Evolutionary conservation across 2,888 invertebrate species (phyloP), one percentile per base, ranked within the genome.

Genomic region (Chymomyza procnemis): DNA sequence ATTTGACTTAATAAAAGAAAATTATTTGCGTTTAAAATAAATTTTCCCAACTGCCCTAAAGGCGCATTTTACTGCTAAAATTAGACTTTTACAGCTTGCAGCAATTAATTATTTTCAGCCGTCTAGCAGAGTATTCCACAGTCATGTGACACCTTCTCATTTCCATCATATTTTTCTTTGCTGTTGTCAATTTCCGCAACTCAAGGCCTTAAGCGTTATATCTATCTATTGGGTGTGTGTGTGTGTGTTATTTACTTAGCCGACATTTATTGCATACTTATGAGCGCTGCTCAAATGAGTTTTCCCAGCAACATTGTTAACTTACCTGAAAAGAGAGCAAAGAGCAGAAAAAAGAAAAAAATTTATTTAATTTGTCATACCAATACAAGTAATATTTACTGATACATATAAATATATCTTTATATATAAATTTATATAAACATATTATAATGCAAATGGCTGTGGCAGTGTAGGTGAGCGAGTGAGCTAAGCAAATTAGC

Each of bases 231-330:
- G n/a, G n/a, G 54, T 54, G 19, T 21, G 5, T 21, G 21, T 54
- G 54, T 19, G 54, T 4, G 54, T 54, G 34, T 1, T 54, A 54
- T 54, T 55, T 79, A 76, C 74, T 71, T 74, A 63, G 66, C 67
- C 69, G 65, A 65, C 75, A 72, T 80, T 74, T 87, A 61, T 73
- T 69, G 85, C 64, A 58, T 64, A 64, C 64, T 64, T 59, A 22
- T 54, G 41, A 48, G 59, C 54, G 22, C 22, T n/a, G 18, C 47
- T 55, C 21, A 55, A 21, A 55, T 21, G 19, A 26, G 22, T 55
- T 55, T n/a, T 55, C 6, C 19, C 21, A 21, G 21, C n/a, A 22
- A 22, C 21, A 55, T 21, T 6, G 26, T 58, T 34, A 58, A 63
- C 63, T 63, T 56, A 63, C 63, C 63, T 63, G 63, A 14, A 63